These are phyloP conservation scores for Apis mellifera DNA, from an alignment of 1,140 invertebrate genomes.

Conservation along the genomic window DNA sequence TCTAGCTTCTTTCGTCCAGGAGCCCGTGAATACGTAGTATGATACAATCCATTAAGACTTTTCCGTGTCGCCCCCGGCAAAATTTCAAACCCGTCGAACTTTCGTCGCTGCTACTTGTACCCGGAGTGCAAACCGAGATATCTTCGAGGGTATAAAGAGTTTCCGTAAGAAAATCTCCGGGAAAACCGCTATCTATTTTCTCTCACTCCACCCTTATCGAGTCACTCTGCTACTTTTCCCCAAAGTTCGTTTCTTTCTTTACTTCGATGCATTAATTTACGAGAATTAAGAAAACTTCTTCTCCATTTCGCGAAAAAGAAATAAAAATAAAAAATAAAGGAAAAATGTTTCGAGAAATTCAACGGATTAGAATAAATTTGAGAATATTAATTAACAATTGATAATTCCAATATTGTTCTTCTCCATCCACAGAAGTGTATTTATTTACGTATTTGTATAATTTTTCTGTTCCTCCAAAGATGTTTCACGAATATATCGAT, in stretches of 20 bases:
- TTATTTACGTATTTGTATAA: too few species aligned
- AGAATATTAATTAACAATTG: too few species aligned
- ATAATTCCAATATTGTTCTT: too few species aligned
- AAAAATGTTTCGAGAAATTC: neutral
- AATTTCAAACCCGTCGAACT: conserved; percentile 73
- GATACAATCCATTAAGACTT: conserved; percentile 79
- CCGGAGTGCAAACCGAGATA: conserved; percentile 74
- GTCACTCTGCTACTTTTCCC: neutral
- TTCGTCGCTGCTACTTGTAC: conserved; percentile 66
- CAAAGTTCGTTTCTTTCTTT: neutral
- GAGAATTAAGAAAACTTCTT: neutral
- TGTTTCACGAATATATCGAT: too few species aligned
- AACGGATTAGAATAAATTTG: too few species aligned
- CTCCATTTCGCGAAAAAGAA: neutral
- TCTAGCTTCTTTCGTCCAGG: conserved; percentile 50
- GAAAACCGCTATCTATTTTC: conserved; percentile 50
- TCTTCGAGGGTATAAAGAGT: conserved; percentile 40
- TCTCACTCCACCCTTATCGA: conserved; percentile 16
- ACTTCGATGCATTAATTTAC: neutral
- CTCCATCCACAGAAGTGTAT: too few species aligned
- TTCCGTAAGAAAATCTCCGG: conserved; percentile 48
- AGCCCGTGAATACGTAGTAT: conserved; percentile 68
- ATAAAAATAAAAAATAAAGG: neutral
- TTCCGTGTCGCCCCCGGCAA: conserved; percentile 68
- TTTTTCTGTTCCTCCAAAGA: too few species aligned